Base-by-base conservation (phyloP, 2,113 vertebrate species). In the Coregonus clupeaformis region DNA sequence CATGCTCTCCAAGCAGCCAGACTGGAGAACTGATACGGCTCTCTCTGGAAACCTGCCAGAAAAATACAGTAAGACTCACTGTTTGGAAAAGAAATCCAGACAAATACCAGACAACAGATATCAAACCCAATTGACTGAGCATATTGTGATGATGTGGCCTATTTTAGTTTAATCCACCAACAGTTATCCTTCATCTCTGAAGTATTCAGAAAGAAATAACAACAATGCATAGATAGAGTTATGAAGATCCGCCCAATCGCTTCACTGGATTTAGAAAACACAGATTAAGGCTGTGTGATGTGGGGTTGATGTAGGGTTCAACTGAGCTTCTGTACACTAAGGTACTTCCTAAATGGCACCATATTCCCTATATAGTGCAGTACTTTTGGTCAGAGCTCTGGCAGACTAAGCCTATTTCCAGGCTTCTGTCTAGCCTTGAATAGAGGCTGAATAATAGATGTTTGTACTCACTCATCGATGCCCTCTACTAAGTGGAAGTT, bases 401-500 rank as follows among this genome's bases (percentile, higher is more conserved):
- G 36, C 9, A 42, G 36, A 11, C 36, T 42, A 12, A 42, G 36
- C 36, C 16, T 60, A 60, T 22, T 60, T n/a, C 16, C n/a, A 60
- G 6, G 20, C 9, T 60, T 9, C n/a, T 24, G n/a, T 60, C 18
- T 60, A 11, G 7, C 57, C 3, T 32, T 32, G 65, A 67, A 9
- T 67, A 67, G 18, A 36, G 65, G 14, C 1, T 32, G 29, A 20
- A 9, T 32, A 42, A 47, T 32, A 42, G 52, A n/a, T 59, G 60
- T 52, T 1, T 49, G 25, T 78, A 79, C 93, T 94, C 86, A 98
- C 97, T 95, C 89, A 4, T 91, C 81, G 60, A 97, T 95, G 84
- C 96, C 97, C 67, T 98, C 90, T 65, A 98, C 84, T 64, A 98
- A 93, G 80, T 93, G 92, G 79, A 97, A 97, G 91, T 98, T 96